A percentile compares a stretch with the other conserved stretches of the same genome.
These are phyloP conservation scores for Rapana venosa DNA, from an alignment of 2,888 invertebrate genomes.

Conservation along the genomic window DNA sequence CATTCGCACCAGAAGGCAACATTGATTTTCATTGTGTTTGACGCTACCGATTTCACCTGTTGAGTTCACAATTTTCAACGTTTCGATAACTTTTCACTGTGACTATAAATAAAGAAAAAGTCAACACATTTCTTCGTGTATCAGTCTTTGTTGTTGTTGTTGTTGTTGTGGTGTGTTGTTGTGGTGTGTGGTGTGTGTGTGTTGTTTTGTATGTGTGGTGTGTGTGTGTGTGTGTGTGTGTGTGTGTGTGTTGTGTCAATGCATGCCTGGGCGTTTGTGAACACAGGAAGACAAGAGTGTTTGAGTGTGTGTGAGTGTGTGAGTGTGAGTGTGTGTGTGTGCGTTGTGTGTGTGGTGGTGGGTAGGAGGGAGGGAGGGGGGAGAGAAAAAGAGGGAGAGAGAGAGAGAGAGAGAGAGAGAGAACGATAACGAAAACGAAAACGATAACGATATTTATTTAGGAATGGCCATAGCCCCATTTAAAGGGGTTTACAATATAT, in stretches of 20 bases:
- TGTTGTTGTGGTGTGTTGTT: neutral
- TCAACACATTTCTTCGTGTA: neutral
- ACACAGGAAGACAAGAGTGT: neutral
- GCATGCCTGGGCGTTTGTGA: neutral
- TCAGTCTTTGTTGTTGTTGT: neutral
- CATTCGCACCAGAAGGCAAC: no score
- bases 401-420: constrained; percentile 27
- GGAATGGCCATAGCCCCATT: no score
- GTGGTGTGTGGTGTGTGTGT: neutral
- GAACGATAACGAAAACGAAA: neutral
- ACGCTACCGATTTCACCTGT: no score
- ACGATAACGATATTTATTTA: no score
- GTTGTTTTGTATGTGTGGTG: neutral
- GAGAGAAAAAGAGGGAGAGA: constrained; percentile 6
- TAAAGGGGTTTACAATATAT: no score
- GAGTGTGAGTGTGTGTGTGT: neutral
- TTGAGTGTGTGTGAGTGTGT: neutral
- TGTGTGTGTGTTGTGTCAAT: neutral
- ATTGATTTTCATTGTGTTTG: no score
- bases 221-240: neutral
- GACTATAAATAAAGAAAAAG: neutral
- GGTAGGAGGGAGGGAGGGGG: neutral
- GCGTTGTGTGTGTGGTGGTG: neutral
- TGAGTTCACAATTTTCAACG: neutral
- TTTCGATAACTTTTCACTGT: neutral